Percentiles rank a stretch among this genome's conserved stretches.
Conservation (phyloP, 2,888 invertebrate genomes). For the Dasysyrphus tricinctus region DNA sequence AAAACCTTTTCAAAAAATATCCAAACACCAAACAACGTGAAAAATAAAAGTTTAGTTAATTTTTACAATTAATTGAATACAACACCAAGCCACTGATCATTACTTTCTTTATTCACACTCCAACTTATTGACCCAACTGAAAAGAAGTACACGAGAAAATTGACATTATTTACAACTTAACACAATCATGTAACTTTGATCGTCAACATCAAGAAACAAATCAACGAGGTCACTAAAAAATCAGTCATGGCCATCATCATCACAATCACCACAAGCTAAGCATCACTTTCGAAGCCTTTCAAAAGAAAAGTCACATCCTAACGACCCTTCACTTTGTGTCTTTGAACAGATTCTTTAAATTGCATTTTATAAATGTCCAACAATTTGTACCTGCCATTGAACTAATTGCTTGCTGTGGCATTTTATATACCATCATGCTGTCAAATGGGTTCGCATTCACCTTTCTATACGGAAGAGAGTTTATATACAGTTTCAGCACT, state of each 20-base stretch:
- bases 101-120: too few relatives aligned
- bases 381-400: conserved; percentile 29
- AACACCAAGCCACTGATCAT: too few relatives aligned
- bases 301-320: not conserved
- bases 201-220: not conserved
- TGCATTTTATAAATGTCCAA: conserved; percentile 34
- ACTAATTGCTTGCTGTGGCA: conserved; percentile 35
- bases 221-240: not conserved
- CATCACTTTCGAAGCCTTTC: not conserved
- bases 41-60: too few relatives aligned
- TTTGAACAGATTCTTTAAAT: not conserved
- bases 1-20: too few relatives aligned
- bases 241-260: not conserved
- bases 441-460: conserved; percentile 21
- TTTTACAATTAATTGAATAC: too few relatives aligned
- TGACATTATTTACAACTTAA: too few relatives aligned
- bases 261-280: not conserved
- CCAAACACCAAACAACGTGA: too few relatives aligned
- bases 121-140: too few relatives aligned
- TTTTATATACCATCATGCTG: not conserved
- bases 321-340: conserved; percentile 26
- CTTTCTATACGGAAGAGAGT: conserved; percentile 67
- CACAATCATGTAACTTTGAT: not conserved
- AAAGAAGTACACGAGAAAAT: too few relatives aligned
- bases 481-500: conserved; percentile 17